A percentile compares a stretch with the other conserved stretches of the same genome.
Evolutionary conservation across 2,113 vertebrate genomes (phyloP).

Genomic region (Oncorhynchus gorbuscha): DNA sequence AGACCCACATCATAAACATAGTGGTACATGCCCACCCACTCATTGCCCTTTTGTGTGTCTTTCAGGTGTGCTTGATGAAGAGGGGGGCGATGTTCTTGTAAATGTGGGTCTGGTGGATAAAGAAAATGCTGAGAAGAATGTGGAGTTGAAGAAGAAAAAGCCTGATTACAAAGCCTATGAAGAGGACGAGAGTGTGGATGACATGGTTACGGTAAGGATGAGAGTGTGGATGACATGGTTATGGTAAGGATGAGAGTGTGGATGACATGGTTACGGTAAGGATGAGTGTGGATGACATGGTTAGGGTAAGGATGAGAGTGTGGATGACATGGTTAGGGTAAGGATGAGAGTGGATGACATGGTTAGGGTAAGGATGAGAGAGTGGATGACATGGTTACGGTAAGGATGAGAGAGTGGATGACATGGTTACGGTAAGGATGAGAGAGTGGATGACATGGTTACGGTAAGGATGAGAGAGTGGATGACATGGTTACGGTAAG

Average conservation of each 20-base stretch:
- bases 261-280: constrained; percentile 40
- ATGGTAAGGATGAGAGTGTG: too few relatives aligned
- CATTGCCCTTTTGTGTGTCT: background rate
- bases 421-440: too few relatives aligned
- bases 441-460: too few relatives aligned
- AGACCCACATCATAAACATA: background rate
- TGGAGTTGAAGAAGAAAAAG: constrained; percentile 87
- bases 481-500: constrained; percentile 80
- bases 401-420: too few relatives aligned
- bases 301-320: too few relatives aligned
- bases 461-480: too few relatives aligned
- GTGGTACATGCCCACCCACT: background rate
- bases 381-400: too few relatives aligned
- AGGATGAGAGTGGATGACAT: too few relatives aligned
- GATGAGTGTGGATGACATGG: too few relatives aligned
- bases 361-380: too few relatives aligned
- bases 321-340: too few relatives aligned
- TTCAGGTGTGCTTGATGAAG: constrained; percentile 77
- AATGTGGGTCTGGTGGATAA: constrained; percentile 85
- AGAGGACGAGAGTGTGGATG: constrained; percentile 81
- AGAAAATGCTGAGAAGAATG: constrained; percentile 88
- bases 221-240: constrained; percentile 33
- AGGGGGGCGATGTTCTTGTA: constrained; percentile 82
- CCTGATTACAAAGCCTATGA: constrained; percentile 86
- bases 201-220: too few relatives aligned